phyloP scores from a whole-genome alignment of 2,113 vertebrate genomes.

The Rhinolophus sinicus region DNA sequence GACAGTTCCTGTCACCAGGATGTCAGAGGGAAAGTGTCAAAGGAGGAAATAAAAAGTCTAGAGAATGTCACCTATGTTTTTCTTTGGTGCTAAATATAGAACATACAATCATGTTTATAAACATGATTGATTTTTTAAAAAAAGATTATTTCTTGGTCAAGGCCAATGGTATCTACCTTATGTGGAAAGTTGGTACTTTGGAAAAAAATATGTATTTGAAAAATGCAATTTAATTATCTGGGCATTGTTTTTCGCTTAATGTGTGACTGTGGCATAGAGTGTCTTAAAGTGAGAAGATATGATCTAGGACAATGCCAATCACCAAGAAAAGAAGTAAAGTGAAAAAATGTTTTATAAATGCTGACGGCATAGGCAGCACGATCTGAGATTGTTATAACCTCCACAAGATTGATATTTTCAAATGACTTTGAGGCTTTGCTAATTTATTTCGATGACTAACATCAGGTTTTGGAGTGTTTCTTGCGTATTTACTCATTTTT shows the following conservation, averaged over 20 bases:
- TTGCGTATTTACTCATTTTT: constrained; percentile 47
- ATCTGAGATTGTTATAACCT: constrained; percentile 63
- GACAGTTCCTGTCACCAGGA: constrained; percentile 37
- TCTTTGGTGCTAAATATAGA: background rate
- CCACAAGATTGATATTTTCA: constrained; percentile 66
- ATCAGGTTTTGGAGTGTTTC: constrained; percentile 54
- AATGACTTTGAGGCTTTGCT: constrained; percentile 64
- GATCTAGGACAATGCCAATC: constrained; percentile 75
- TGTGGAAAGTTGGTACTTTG: background rate
- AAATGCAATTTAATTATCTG: constrained; percentile 42
- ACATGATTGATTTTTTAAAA: background rate
- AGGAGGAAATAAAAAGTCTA: constrained; percentile 18
- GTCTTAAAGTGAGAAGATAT: constrained; percentile 62
- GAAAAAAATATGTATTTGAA: background rate
- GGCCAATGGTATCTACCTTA: background rate
- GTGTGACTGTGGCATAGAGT: constrained; percentile 52
- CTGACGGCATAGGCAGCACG: background rate
- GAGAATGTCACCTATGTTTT: background rate
- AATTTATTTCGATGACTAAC: constrained; percentile 58
- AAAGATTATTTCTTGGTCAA: background rate
- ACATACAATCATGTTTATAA: background rate
- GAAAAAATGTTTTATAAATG: constrained; percentile 73
- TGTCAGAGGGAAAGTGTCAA: background rate
- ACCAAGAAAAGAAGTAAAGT: constrained; percentile 74
- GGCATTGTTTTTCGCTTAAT: constrained; percentile 60